Percentiles rank a stretch among this genome's conserved stretches.
Evolutionary conservation across 2,888 invertebrate species (phyloP).

Genomic region (Eristalis pertinax): DNA sequence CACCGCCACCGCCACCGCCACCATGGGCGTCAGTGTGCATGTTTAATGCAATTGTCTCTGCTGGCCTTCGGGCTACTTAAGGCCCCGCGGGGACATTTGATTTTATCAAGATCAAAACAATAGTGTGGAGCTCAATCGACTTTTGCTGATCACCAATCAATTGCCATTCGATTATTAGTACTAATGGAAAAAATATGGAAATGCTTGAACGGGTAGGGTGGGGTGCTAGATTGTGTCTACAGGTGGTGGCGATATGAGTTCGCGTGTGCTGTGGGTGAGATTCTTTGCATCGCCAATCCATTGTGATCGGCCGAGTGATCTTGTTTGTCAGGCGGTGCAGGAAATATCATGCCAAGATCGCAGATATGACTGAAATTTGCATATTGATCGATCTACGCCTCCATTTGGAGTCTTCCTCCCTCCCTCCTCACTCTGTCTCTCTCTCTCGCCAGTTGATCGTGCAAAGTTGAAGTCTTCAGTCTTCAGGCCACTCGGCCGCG

Average conservation of each 20-base stretch:
- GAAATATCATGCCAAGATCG: neutral
- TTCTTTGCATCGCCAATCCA: neutral
- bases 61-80: slow-evolving; percentile 29
- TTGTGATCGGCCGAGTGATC: neutral
- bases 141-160: slow-evolving; percentile 44
- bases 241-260: neutral
- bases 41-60: slow-evolving; percentile 19
- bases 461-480: neutral
- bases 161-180: slow-evolving; percentile 48
- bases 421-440: too few species aligned
- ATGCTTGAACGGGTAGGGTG: neutral
- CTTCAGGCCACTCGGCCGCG: neutral
- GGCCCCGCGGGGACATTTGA: neutral
- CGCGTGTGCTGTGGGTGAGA: neutral
- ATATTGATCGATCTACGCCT: neutral
- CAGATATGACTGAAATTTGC: neutral
- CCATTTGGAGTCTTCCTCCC: neutral
- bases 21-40: slow-evolving; percentile 24
- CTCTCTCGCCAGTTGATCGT: neutral
- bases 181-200: slow-evolving; percentile 57
- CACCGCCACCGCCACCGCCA: neutral
- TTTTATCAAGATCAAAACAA: slow-evolving; percentile 63
- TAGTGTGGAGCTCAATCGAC: slow-evolving; percentile 36
- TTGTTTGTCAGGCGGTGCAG: slow-evolving; percentile 3
- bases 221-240: slow-evolving; percentile 5